Base-by-base conservation (phyloP, 2,113 vertebrate species). In the Tetrao urogallus region DNA sequence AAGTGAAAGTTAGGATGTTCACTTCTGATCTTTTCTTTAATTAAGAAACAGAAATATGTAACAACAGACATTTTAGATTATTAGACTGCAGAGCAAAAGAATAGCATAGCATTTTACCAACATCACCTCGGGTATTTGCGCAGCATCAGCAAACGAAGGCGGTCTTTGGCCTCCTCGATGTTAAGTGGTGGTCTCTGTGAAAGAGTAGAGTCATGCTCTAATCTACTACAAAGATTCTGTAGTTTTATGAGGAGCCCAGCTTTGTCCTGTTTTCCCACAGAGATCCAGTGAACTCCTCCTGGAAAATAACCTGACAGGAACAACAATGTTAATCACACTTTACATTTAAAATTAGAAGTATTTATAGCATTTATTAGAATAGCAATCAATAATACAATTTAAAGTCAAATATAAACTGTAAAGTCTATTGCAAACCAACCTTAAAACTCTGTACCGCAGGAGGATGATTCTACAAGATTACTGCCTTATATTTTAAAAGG, bases 111-210 rank as follows among this genome's bases (percentile, higher is more conserved):
- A 13, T 75, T 75, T 67, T 50, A 86, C 11, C 57, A 70, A 66
- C 43, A 77, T 61, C 90, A 99, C 98, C 98, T 98, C n/a, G 98
- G 98, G 85, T 98, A 98, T 94, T 95, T 98, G 73, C 96, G 98
- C 40, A 99, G 95, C 97, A 99, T 98, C 73, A 99, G 97, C 90
- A 98, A 97, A 70, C 99, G 98, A 54, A 99, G 98, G 40, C 99
- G 98, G 86, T 99, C 99, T 96, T 98, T 99, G 92, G 99, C 99
- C 91, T 99, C 99, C 72, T 99, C 99, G 52, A 99, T 97, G 74
- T 99, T 99, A 94, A 97, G 97, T 19, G 98, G 98, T 21, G 98
- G 96, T 38, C 99, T 98, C 38, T 98, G 98, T 63, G 97, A 96
- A 57, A 96, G 91, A 60, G 97, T 95, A 30, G 96, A 96, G 45